Conservation (phyloP, 1,140 invertebrate species). For the Pygmarrhopalites habei region DNA sequence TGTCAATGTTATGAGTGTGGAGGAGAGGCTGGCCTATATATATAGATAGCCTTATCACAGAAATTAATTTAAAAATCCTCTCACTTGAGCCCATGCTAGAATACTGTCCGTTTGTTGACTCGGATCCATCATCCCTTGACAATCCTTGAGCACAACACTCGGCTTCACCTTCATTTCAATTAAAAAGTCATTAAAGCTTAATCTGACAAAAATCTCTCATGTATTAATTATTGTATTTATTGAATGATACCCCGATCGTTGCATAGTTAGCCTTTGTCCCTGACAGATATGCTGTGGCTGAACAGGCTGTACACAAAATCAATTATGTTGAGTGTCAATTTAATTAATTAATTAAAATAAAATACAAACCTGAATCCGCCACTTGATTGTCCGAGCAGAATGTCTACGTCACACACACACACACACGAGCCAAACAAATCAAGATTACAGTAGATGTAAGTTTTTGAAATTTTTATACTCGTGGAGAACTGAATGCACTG, state of each 20-base stretch:
- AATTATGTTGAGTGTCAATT: too few relatives aligned
- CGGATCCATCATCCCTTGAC: conserved; percentile 26
- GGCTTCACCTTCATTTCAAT: too few relatives aligned
- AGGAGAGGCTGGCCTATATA: not conserved
- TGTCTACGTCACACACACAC: too few relatives aligned
- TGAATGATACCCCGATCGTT: conserved; percentile 39
- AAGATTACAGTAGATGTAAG: too few relatives aligned
- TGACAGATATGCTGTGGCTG: conserved; percentile 47
- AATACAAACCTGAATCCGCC: too few relatives aligned
- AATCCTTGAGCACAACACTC: conserved; percentile 25
- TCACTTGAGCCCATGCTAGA: conserved; percentile 38
- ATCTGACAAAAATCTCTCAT: too few relatives aligned
- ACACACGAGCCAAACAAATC: too few relatives aligned
- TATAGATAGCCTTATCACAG: not conserved
- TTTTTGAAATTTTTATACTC: too few relatives aligned
- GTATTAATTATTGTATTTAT: too few relatives aligned
- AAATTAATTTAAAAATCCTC: not conserved
- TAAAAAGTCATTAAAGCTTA: too few relatives aligned
- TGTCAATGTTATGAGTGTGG: not conserved
- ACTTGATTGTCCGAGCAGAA: too few relatives aligned
- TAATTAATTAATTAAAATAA: too few relatives aligned
- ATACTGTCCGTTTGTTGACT: conserved; percentile 27
- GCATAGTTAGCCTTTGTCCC: conserved; percentile 43
- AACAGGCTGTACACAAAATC: conserved; percentile 44
- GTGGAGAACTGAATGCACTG: not conserved